Evolutionary conservation across 2,797 vertebrate species (phyloP), one percentile per base, ranked within the genome.

Genomic region (Centropyge bicolor): DNA sequence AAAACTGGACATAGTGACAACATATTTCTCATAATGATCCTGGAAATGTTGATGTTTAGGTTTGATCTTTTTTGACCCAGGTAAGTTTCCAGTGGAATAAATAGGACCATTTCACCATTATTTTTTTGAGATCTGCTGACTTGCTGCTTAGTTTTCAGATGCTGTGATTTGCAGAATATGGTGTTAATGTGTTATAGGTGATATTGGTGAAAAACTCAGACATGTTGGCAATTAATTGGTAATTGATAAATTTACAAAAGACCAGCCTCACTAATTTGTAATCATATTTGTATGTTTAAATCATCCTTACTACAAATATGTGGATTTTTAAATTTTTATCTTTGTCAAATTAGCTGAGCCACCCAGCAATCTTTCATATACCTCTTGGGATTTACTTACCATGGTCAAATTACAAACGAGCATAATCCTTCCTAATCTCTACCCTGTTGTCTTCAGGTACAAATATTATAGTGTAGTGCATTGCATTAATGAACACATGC

Each of bases 351-450:
- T 19, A 35, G 62, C 31, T 45, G 10, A 35, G 40, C 51, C 36
- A 1, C 8, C 55, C 48, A 31, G 19, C 54, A 70, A 31, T 62
- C n/a, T 55, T 54, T 2, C 1, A 27, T 38, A 7, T 24, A 12
- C 3, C 60, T 5, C 6, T 6, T 41, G 31, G 62, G 16, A 68
- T 24, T 61, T 14, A 46, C 8, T 61, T n/a, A 56, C 17, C 22
- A 38, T 43, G 31, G 20, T 40, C 22, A 70, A 36, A 63, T 61
- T 36, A 36, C 24, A 70, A 36, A 71, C 54, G 19, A 60, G 31
- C 31, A n/a, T 46, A 77, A 62, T 43, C 70, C 7, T 48, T 5
- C 59, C n/a, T 61, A 35, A 12, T 22, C 38, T 60, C 66, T 14
- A 24, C 8, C 20, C 19, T 14, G 43, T 61, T 63, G 35, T 67